Evolutionary conservation across 2,797 vertebrate species (phyloP), one percentile per base, ranked within the genome.

Genomic region (Muscicapa comitata): DNA sequence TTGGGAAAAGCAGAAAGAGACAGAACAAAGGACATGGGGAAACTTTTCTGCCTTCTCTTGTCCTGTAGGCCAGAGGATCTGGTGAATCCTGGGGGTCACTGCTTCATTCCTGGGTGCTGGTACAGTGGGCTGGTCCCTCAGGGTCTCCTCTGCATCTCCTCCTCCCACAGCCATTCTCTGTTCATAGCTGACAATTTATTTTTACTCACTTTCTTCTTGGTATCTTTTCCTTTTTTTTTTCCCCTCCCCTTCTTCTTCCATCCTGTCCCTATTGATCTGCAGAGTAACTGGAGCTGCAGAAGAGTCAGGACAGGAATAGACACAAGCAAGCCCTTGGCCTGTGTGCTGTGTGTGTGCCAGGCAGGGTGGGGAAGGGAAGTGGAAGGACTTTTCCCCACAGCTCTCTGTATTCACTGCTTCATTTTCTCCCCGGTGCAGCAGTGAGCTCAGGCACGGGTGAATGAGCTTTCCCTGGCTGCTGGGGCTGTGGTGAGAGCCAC

Each of bases 201-300:
- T 96, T 97, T 92, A 90, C 67, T 83, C 74, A 45, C 67, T 50
- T 73, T 72, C 66, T 73, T 93, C 76, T 90, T 31, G 3, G 8
- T 88, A 71, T 94, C 76, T 91, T 80, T 78, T 77, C 70, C 2
- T 47, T 50, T 3, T 5, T 37, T 37, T 37, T 37, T 37, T 37
- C 14, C 4, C 7, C 4, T 9, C 33, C 24, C 23, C 50, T 50
- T 14, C 54, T 90, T 58, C 86, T 87, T 84, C 74, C 37, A 7
- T 97, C 97, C 97, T 97, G 95, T 96, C 74, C 73, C 78, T 97
- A 96, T 96, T 68, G 97, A 97, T 97, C 62, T 14, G 45, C 63
- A 7, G 81, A 37, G 96, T 97, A 97, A 97, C 93, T 67, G 86
- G 97, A 98, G 97, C 94, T 40, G 94, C 88, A 68, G 26, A 21